These are phyloP conservation scores for Oxytorus armatus DNA, from an alignment of 2,888 invertebrate species.

Conservation along the genomic window DNA sequence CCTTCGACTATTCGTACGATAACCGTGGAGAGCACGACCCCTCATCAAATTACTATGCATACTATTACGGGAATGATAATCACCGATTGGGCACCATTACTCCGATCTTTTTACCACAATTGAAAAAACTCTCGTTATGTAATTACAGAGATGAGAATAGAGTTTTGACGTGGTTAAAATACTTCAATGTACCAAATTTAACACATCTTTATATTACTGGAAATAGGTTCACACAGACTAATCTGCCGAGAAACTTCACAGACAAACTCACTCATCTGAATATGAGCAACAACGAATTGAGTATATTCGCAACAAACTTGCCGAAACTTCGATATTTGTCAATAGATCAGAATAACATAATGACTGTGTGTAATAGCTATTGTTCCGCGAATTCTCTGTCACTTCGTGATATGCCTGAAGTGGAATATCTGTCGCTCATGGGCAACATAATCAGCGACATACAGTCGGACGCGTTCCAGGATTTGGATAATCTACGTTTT, in stretches of 20 bases:
- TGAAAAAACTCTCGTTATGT: slow-evolving; percentile 31
- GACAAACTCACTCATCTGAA: slow-evolving; percentile 20
- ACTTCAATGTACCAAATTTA: slow-evolving; percentile 19
- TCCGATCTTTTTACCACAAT: neutral
- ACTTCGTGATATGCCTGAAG: slow-evolving; percentile 5
- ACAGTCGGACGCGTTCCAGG: neutral
- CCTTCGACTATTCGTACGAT: neutral
- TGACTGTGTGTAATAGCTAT: neutral
- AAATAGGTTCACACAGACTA: neutral
- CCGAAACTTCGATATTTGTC: slow-evolving; percentile 37
- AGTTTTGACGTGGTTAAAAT: neutral
- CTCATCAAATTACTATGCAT: neutral
- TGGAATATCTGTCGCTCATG: slow-evolving; percentile 33
- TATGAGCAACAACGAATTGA: slow-evolving; percentile 5
- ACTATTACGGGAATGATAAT: neutral
- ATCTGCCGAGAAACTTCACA: neutral
- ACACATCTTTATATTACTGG: slow-evolving; percentile 25
- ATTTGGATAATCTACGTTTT: neutral
- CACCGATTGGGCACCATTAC: neutral
- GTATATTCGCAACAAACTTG: neutral
- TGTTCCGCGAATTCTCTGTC: neutral
- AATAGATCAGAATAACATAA: neutral
- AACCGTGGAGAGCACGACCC: slow-evolving; percentile 2
- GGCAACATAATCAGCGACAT: neutral
- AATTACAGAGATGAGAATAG: neutral